Conservation (phyloP, 2,888 invertebrate genomes). For the Drosophila histrio region DNA sequence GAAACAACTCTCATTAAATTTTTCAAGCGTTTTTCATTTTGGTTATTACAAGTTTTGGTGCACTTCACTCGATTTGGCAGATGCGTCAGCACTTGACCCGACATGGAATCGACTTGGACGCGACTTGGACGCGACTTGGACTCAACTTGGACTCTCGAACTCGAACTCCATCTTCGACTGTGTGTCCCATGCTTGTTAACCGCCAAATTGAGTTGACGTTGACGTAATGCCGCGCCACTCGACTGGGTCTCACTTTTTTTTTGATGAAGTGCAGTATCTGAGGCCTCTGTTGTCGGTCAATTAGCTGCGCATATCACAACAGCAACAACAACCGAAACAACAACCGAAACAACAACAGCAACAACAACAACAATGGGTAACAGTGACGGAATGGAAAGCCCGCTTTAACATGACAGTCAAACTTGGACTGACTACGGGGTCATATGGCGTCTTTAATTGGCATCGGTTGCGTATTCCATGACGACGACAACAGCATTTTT, state of each 20-base stretch:
- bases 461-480: slow-evolving; percentile 43
- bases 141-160: slow-evolving; percentile 10
- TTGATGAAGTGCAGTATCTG: slow-evolving; percentile 72
- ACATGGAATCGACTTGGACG: slow-evolving; percentile 20
- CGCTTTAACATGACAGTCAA: slow-evolving; percentile 40
- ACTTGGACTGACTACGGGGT: slow-evolving; percentile 45
- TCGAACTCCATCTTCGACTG: slow-evolving; percentile 47
- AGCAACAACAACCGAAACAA: slow-evolving; percentile 8
- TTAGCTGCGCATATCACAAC: slow-evolving; percentile 70
- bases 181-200: slow-evolving; percentile 72
- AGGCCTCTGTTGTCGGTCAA: slow-evolving; percentile 64
- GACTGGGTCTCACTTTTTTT: slow-evolving; percentile 69
- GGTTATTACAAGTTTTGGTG: slow-evolving; percentile 70
- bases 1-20: slow-evolving; percentile 72
- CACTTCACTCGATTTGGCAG: slow-evolving; percentile 77
- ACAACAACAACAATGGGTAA: slow-evolving; percentile 15
- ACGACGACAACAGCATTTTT: slow-evolving; percentile 18
- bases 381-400: slow-evolving; percentile 63
- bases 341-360: slow-evolving; percentile 10
- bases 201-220: slow-evolving; percentile 78
- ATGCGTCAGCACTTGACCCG: slow-evolving; percentile 78
- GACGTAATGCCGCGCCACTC: slow-evolving; percentile 74
- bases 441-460: slow-evolving; percentile 65
- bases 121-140: slow-evolving; percentile 17
- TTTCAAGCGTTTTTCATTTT: slow-evolving; percentile 65